phyloP scores from a whole-genome alignment of 1,140 invertebrate genomes.

The Bombus confusus region DNA sequence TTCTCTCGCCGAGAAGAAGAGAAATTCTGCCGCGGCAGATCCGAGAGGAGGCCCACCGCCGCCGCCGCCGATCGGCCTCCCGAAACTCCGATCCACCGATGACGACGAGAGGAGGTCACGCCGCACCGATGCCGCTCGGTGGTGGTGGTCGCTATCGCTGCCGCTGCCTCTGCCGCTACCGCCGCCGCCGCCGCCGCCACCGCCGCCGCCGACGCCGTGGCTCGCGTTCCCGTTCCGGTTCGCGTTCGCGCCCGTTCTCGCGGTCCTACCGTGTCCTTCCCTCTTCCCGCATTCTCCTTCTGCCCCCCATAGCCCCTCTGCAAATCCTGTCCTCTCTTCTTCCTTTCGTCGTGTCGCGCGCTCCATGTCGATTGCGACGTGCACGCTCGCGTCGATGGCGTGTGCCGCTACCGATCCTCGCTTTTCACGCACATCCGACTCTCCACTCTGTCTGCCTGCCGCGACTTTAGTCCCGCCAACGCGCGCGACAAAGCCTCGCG shows the following conservation, averaged over 20 bases:
- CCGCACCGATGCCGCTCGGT: conserved; percentile 26
- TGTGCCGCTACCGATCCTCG: not conserved
- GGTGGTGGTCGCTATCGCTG: not conserved
- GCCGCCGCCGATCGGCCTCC: conserved; percentile 65
- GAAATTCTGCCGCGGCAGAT: conserved; percentile 56
- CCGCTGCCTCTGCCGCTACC: not conserved
- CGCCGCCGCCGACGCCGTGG: not conserved
- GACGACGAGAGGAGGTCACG: conserved; percentile 64
- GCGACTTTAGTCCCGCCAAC: not conserved
- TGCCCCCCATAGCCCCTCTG: not conserved
- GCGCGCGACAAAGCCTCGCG: not conserved
- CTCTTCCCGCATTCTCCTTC: not conserved
- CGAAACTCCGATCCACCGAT: conserved; percentile 65
- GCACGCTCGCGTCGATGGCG: not conserved
- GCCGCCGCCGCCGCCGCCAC: not conserved
- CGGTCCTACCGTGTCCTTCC: not conserved
- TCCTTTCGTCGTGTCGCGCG: not conserved
- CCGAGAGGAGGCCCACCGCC: conserved; percentile 52
- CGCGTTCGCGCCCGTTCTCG: conserved; percentile 34
- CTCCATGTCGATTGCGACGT: conserved; percentile 11
- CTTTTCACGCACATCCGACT: not conserved
- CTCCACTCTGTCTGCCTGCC: too few species aligned
- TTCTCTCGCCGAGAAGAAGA: conserved; percentile 58
- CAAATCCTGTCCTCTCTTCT: conserved; percentile 27
- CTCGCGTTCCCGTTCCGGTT: conserved; percentile 61